Conservation (phyloP, 2,888 invertebrate species). For the Cancer borealis region DNA sequence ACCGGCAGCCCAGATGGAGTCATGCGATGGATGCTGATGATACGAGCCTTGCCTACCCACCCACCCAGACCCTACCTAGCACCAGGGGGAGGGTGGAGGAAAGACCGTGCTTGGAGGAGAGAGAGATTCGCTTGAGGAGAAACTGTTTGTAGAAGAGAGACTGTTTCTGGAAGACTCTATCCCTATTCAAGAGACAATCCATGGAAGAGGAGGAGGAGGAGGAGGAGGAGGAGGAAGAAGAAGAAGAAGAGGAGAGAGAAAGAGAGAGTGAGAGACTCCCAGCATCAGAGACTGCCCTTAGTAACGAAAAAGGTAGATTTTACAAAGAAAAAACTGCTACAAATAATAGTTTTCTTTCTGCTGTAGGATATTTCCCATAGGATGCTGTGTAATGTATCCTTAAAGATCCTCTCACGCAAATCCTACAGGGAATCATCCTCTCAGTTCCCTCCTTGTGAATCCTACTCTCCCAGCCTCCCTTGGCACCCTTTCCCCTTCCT, state of each 20-base stretch:
- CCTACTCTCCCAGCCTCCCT: background rate
- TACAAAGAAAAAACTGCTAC: background rate
- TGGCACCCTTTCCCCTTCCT: background rate
- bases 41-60: background rate
- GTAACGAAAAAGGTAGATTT: too few species aligned
- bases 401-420: background rate
- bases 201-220: background rate
- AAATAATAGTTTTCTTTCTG: background rate
- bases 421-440: background rate
- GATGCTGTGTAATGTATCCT: too few species aligned
- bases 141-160: background rate
- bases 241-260: background rate
- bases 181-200: background rate
- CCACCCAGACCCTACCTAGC: background rate
- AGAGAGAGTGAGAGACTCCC: background rate
- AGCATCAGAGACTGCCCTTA: too few species aligned
- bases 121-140: background rate
- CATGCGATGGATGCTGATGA: slow-evolving; percentile 33
- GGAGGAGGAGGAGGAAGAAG: background rate
- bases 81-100: background rate
- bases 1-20: background rate
- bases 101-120: background rate
- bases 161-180: background rate
- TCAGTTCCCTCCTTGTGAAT: background rate
- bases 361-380: background rate